A percentile compares a stretch with the other conserved stretches of the same genome.
These are phyloP conservation scores for Mellilla xanthometata DNA, from an alignment of 2,888 invertebrate genomes.

Conservation along the genomic window DNA sequence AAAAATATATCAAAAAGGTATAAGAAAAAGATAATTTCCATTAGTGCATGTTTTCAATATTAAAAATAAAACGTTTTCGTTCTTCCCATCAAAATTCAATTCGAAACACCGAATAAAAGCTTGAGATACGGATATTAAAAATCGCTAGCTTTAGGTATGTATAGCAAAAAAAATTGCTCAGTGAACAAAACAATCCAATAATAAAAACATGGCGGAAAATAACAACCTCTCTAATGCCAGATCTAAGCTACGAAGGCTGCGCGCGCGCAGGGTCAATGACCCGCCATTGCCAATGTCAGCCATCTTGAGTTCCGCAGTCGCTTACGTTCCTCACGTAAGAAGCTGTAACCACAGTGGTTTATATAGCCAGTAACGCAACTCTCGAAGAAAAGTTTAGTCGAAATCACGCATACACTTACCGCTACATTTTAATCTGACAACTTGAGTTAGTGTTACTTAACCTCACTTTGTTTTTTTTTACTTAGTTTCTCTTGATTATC, in stretches of 20 bases:
- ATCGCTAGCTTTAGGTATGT: conserved; percentile 17
- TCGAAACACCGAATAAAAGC: conserved; percentile 9
- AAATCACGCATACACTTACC: background rate
- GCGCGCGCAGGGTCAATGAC: conserved; percentile 72
- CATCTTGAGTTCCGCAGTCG: conserved; percentile 82
- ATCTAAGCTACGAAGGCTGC: conserved; percentile 81
- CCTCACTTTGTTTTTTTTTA: too few relatives aligned
- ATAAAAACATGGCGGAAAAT: conserved; percentile 68
- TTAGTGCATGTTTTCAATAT: too few relatives aligned
- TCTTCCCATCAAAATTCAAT: background rate
- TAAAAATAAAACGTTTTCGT: too few relatives aligned
- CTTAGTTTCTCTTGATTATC: too few relatives aligned
- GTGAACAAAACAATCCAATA: conserved; percentile 45
- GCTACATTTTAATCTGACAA: too few relatives aligned
- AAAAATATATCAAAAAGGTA: too few relatives aligned
- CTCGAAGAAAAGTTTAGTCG: background rate
- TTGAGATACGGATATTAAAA: conserved; percentile 29
- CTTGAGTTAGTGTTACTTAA: too few relatives aligned
- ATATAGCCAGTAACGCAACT: conserved; percentile 16
- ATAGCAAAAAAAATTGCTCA: conserved; percentile 24
- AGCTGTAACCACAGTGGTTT: conserved; percentile 47
- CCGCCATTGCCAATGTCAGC: conserved; percentile 82
- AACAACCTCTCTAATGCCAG: conserved; percentile 79
- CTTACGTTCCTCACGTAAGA: conserved; percentile 82
- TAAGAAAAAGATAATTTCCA: too few relatives aligned